Base-by-base conservation (phyloP, 2,888 invertebrate genomes). In the Aleiodes testaceus region DNA sequence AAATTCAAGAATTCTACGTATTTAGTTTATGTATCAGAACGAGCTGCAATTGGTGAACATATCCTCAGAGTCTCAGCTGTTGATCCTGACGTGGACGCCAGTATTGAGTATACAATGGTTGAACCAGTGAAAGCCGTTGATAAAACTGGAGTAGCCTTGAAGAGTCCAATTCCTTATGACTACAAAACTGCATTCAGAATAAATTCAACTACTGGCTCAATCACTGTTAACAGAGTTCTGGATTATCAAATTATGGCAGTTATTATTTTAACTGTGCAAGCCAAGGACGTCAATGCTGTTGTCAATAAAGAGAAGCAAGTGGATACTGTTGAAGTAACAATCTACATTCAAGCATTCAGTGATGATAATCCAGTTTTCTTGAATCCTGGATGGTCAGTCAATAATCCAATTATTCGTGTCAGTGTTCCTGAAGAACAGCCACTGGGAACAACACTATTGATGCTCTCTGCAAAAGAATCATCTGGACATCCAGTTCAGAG, bases 331-430 rank as follows among this genome's bases (percentile, higher is more conserved):
- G 94, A 94, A 80, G 92, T 94, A 5, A 94, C 94, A 0, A 89
- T 95, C 49, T 95, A 94, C 81, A 91, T 95, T 30, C 93, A 94
- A 82, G 93, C 94, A 0, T 93, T 92, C 82, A 92, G 92, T 74
- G 93, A 94, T 77, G 92, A 93, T 79, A 93, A 93, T 85, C 94
- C 95, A 0, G 90, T 93, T 36, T 94, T 95, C 77, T 91, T 91
- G 1, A 92, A 93, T 77, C 84, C 91, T 0, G 92, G 93, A 1
- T 95, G 95, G 95, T 92, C 91, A 0, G 91, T 91, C 30, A 90
- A 92, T 0, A 92, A 92, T 76, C 93, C 94, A 0, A 88, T 91
- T 0, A 92, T 95, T 36, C 89, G 91, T 65, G 89, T 93, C 1
- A 90, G 90, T 70, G 89, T 95, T 6, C 92, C 92, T 70, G 95